Evolutionary conservation across 2,888 invertebrate species (phyloP).

Genomic region (Coronaproctus castanopsis): DNA sequence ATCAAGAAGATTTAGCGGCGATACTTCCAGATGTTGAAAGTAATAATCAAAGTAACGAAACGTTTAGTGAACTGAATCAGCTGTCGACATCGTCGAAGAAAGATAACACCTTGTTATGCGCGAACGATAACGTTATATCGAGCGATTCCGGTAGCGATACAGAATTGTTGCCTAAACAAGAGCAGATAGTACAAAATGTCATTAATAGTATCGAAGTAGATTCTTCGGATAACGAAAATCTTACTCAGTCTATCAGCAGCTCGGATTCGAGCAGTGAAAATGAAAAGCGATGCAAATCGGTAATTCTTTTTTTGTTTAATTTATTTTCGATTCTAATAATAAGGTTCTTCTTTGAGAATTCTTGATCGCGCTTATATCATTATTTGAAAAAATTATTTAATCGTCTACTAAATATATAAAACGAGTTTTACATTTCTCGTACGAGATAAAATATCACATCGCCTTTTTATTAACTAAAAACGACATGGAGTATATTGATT

Average conservation of each 20-base stretch:
- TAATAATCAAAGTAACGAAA: constrained; percentile 20
- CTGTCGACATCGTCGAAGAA: not conserved
- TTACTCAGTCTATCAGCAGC: constrained; percentile 49
- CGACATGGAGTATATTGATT: too few species aligned
- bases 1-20: constrained; percentile 58
- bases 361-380: too few species aligned
- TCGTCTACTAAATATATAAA: too few species aligned
- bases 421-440: too few species aligned
- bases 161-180: constrained; percentile 39
- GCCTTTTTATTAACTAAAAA: too few species aligned
- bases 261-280: constrained; percentile 25
- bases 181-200: constrained; percentile 46
- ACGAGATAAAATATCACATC: too few species aligned
- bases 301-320: not conserved
- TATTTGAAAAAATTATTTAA: too few species aligned
- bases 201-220: constrained; percentile 31
- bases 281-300: constrained; percentile 2
- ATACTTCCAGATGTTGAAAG: constrained; percentile 44
- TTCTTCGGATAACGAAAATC: constrained; percentile 28
- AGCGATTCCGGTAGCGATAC: constrained; percentile 39
- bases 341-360: too few species aligned
- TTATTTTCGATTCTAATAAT: not conserved
- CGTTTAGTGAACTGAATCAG: not conserved
- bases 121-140: not conserved
- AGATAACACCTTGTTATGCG: not conserved